A percentile compares a stretch with the other conserved stretches of the same genome.
Conservation (phyloP, 30 jellyfish, hydroid and myxozoan genomes). For the Aurelia aurita region DNA sequence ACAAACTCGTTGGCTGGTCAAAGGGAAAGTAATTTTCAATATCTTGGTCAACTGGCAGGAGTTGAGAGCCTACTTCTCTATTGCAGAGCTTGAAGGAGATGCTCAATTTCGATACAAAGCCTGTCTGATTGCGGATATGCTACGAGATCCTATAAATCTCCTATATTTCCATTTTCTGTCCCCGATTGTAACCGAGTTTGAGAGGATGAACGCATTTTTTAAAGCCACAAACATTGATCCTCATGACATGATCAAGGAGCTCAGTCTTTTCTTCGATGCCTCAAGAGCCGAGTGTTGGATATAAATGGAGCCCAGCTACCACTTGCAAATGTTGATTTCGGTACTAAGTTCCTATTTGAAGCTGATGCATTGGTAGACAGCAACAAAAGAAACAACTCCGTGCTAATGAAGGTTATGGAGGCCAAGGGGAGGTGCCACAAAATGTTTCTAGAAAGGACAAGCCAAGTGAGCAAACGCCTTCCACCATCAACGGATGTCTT, state of each 20-base stretch:
- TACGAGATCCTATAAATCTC: slow-evolving; percentile 56
- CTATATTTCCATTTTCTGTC: slow-evolving; percentile 61
- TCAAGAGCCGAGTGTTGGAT: slow-evolving; percentile 44
- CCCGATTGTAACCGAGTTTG: slow-evolving; percentile 28
- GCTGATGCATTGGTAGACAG: slow-evolving; percentile 1
- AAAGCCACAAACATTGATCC: slow-evolving; percentile 77
- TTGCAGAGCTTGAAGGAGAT: slow-evolving; percentile 61
- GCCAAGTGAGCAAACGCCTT: slow-evolving; percentile 63
- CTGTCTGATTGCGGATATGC: slow-evolving; percentile 65
- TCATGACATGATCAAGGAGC: slow-evolving; percentile 60
- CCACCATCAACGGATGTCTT: slow-evolving; percentile 58
- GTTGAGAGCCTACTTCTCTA: slow-evolving; percentile 69
- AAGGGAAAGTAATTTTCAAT: slow-evolving; percentile 70
- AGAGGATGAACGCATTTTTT: slow-evolving; percentile 50
- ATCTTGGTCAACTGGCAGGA: slow-evolving; percentile 72
- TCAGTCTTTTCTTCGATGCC: slow-evolving; percentile 21
- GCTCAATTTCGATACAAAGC: slow-evolving; percentile 62
- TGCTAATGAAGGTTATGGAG: slow-evolving; percentile 40
- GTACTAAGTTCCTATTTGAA: slow-evolving; percentile 60
- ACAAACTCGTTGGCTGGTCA: slow-evolving; percentile 74
- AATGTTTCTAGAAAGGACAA: slow-evolving; percentile 48
- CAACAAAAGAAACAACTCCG: slow-evolving; percentile 18
- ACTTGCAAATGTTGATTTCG: slow-evolving; percentile 54
- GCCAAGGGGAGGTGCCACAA: slow-evolving; percentile 51
- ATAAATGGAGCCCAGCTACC: slow-evolving; percentile 36